Evolutionary conservation across 2,113 vertebrate species (phyloP).

Genomic region (Halcyon senegalensis): DNA sequence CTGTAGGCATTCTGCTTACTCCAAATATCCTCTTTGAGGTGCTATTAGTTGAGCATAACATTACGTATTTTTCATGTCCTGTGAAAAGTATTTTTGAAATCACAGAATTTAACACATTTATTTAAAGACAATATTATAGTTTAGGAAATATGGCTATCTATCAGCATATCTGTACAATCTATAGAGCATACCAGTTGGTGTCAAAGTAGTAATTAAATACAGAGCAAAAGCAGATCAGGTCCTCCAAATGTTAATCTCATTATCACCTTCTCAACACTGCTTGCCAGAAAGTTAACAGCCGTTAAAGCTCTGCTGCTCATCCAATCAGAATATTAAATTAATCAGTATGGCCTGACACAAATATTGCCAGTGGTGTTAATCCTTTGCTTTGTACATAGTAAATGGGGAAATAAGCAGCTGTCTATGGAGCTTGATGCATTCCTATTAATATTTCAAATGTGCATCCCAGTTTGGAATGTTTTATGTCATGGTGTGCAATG

Average conservation of each 20-base stretch:
- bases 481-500: neutral
- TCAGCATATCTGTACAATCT: conserved; percentile 55
- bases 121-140: conserved; percentile 42
- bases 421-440: neutral
- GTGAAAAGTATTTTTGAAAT: conserved; percentile 5
- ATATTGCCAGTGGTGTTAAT: conserved; percentile 68
- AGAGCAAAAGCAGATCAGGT: conserved; percentile 74
- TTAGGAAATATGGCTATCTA: conserved; percentile 47
- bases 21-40: neutral
- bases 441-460: conserved; percentile 44
- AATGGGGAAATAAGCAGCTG: neutral
- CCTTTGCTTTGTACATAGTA: conserved; percentile 49
- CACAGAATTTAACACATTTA: conserved; percentile 24
- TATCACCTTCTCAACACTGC: conserved; percentile 75
- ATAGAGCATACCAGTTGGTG: conserved; percentile 64
- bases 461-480: neutral
- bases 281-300: conserved; percentile 82
- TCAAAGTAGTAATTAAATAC: conserved; percentile 82
- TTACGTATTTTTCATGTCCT: conserved; percentile 30
- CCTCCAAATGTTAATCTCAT: conserved; percentile 81
- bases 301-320: conserved; percentile 73
- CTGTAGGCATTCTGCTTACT: neutral
- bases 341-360: conserved; percentile 67
- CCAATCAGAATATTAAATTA: conserved; percentile 83
- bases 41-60: neutral